These are phyloP conservation scores for Tiliacea citrago DNA, from an alignment of 2,888 invertebrate genomes.

Conservation along the genomic window DNA sequence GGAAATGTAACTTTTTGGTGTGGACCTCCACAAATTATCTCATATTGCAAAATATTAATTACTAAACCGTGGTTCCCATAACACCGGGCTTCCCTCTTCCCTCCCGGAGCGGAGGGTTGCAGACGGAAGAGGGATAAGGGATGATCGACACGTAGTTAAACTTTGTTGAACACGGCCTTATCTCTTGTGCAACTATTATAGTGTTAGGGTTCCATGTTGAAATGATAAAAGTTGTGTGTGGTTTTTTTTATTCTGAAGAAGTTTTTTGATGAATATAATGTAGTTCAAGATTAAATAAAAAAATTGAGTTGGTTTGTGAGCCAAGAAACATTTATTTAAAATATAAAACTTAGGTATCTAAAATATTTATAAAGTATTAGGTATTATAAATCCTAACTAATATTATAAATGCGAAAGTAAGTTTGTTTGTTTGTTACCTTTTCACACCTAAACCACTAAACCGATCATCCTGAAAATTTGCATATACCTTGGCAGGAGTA, in stretches of 20 bases:
- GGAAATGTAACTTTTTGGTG: no score
- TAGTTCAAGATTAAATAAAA: no score
- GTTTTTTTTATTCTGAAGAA: neutral
- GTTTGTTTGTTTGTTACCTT: no score
- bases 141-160: conserved; percentile 60
- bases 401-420: no score
- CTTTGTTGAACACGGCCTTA: conserved; percentile 55
- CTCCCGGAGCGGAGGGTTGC: conserved; percentile 35
- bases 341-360: no score
- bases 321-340: neutral
- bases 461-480: no score
- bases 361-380: no score
- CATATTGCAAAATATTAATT: conserved; percentile 52
- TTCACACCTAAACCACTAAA: no score
- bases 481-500: no score
- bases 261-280: no score
- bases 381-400: no score
- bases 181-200: conserved; percentile 50
- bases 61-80: conserved; percentile 39
- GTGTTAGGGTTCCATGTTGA: conserved; percentile 26
- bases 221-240: neutral
- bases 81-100: conserved; percentile 36
- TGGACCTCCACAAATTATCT: neutral
- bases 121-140: conserved; percentile 23
- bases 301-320: neutral